Evolutionary conservation across 2,797 vertebrate species (phyloP), one percentile per base, ranked within the genome.

Genomic region (Phrynocephalus guinanensis): DNA sequence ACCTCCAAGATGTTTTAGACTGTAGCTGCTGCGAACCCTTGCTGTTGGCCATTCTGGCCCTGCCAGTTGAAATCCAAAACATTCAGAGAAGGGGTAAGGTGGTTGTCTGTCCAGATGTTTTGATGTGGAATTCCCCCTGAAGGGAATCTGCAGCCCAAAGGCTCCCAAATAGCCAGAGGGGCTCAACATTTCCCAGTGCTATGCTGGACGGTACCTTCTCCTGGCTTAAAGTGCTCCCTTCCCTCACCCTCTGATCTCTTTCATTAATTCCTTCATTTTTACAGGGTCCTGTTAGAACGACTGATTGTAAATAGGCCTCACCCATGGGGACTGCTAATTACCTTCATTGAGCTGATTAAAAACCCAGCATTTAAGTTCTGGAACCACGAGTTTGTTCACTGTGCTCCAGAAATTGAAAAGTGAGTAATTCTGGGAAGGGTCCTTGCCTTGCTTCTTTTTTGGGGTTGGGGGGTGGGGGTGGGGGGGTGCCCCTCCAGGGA

Each of bases 331-430:
- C 98, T 99, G 88, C 98, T 99, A 83, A 99, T 99, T 95, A 99
- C 99, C 82, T 99, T 99, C 96, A 99, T 99, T 44, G 99, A 99
- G 96, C 97, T 99, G 95, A 99, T 99, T 93, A 99, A 99, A 97
- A 99, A 99, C 86, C 99, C 99, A 88, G 99, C 99, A 0, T 99
- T 99, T 96, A 99, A 99, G 92, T 99, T 99, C 97, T 99, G 99
- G 99, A 99, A 99, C 96, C 99, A 99, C 13, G 99, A 99, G 94
- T 99, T 99, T 96, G 99, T 99, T 94, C 99, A 99, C 96, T 99
- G 99, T 86, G 99, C 99, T 94, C 99, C 99, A 76, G 99, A 99
- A 97, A 99, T 99, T 87, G 99, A 99, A 95, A 99, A 99, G 99
- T 99, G 96, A 95, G 98, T 97, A 83, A 63, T 15, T 0, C 67